Evolutionary conservation across 2,113 vertebrate species (phyloP), one percentile per base, ranked within the genome.

Genomic region (Microcebus lehilahytsara): DNA sequence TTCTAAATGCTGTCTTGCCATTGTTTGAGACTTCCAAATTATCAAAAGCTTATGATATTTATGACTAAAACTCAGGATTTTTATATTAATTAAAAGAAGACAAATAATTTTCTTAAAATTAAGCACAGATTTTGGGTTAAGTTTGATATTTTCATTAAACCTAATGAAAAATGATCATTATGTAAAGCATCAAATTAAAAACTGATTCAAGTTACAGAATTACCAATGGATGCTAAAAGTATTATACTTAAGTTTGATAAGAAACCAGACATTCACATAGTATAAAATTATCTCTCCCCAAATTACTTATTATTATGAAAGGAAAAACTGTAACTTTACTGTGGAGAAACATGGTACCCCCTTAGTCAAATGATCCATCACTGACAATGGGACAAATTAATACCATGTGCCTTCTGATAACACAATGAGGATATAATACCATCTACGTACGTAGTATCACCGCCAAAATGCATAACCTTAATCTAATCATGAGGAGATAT

Each of bases 141-240:
- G 67, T 67, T 53, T 75, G 23, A 0, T 60, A 93, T 42, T 49
- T 66, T 85, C 71, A n/a, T 40, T 79, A 95, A 88, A 80, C 49
- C 72, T 89, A 89, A 66, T 46, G 40, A 12, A 95, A 93, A 90
- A 93, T 67, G 42, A 69, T 20, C 49, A 85, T 75, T 95, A 49
- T 37, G 71, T 78, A 77, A 94, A 94, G 19, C 42, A 93, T 7
- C 40, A 58, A 94, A 94, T 12, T 67, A 94, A 86, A 94, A 91
- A 81, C 5, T 85, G 51, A 84, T 78, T 84, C 40, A 46, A 71
- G 42, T 49, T 66, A 66, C 1, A 93, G 53, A 85, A n/a, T 37
- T 34, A 69, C 60, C 60, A 62, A 27, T 27, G 60, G 25, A 62
- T 62, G 60, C 60, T 27, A 62, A 62, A 62, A 62, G 34, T 37